Conservation (phyloP, 2,888 invertebrate genomes). For the Melinaea menophilus region DNA sequence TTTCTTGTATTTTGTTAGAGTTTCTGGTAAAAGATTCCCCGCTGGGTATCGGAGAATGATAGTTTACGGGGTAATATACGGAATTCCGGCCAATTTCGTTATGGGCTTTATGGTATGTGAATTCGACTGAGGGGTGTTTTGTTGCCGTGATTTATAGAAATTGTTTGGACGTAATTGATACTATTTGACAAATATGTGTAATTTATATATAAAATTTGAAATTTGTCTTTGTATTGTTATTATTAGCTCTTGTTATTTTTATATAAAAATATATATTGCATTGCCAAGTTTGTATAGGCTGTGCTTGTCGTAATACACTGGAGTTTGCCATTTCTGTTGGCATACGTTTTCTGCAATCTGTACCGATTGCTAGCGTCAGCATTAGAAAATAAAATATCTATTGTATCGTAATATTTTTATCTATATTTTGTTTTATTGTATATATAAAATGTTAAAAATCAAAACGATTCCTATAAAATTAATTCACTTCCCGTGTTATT, state of each 20-base stretch:
- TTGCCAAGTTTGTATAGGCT: constrained; percentile 25
- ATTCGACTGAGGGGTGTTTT: constrained; percentile 36
- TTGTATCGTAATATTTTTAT: neutral
- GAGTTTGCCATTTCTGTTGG: constrained; percentile 18
- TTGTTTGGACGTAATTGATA: constrained; percentile 22
- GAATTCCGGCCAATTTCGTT: constrained; percentile 50
- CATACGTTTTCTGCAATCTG: constrained; percentile 20
- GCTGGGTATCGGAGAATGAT: constrained; percentile 46
- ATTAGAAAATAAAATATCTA: constrained; percentile 10
- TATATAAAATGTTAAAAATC: too few species aligned
- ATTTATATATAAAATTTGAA: neutral
- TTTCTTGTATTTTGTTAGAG: neutral
- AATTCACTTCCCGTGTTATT: constrained; percentile 8
- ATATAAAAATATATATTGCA: constrained; percentile 7
- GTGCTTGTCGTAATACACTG: constrained; percentile 22
- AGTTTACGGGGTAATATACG: constrained; percentile 58
- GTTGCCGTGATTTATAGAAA: constrained; percentile 27
- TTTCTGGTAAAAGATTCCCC: constrained; percentile 20
- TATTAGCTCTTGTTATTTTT: neutral
- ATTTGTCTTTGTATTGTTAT: neutral
- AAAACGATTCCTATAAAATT: too few species aligned
- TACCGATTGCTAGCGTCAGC: constrained; percentile 10
- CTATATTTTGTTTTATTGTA: neutral
- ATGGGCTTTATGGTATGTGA: constrained; percentile 54
- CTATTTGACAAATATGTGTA: constrained; percentile 10